Conservation (phyloP, 2,113 vertebrate genomes). For the Bagarius yarrelli region DNA sequence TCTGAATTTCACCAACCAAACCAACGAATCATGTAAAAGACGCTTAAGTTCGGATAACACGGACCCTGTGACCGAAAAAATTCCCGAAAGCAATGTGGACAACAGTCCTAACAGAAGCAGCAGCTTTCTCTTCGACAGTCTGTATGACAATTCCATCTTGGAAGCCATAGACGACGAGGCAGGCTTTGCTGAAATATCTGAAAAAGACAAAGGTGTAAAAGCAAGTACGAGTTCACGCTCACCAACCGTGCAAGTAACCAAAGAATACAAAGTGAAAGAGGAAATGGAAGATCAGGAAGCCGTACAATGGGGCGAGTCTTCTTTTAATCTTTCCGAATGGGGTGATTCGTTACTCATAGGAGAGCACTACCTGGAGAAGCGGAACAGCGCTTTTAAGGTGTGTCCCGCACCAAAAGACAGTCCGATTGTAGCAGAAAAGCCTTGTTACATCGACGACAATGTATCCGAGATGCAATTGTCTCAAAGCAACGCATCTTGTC, state of each 20-base stretch:
- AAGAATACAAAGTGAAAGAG: neutral
- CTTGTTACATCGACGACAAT: neutral
- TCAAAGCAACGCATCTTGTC: neutral
- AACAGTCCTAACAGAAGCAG: slow-evolving; percentile 83
- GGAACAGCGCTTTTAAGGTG: slow-evolving; percentile 48
- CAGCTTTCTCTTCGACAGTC: slow-evolving; percentile 89
- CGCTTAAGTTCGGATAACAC: slow-evolving; percentile 1
- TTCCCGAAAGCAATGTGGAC: slow-evolving; percentile 49
- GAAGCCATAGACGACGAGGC: slow-evolving; percentile 59
- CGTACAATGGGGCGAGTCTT: slow-evolving; percentile 75
- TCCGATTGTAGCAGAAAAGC: slow-evolving; percentile 5
- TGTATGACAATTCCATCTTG: slow-evolving; percentile 73
- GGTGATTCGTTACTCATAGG: slow-evolving; percentile 75
- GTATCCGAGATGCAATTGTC: slow-evolving; percentile 39
- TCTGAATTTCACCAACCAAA: slow-evolving; percentile 79
- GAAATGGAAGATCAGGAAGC: slow-evolving; percentile 66
- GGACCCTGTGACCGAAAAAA: neutral
- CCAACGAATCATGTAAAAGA: slow-evolving; percentile 50
- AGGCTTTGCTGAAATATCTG: slow-evolving; percentile 37
- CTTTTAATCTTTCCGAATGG: slow-evolving; percentile 79
- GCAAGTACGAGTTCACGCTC: neutral
- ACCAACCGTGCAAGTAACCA: neutral
- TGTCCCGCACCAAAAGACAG: slow-evolving; percentile 8
- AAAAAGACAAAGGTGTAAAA: neutral
- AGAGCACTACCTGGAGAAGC: slow-evolving; percentile 71